Percentiles rank a stretch among this genome's conserved stretches.
These are phyloP conservation scores for Celastrina argiolus DNA, from an alignment of 2,888 invertebrate species.

Conservation along the genomic window DNA sequence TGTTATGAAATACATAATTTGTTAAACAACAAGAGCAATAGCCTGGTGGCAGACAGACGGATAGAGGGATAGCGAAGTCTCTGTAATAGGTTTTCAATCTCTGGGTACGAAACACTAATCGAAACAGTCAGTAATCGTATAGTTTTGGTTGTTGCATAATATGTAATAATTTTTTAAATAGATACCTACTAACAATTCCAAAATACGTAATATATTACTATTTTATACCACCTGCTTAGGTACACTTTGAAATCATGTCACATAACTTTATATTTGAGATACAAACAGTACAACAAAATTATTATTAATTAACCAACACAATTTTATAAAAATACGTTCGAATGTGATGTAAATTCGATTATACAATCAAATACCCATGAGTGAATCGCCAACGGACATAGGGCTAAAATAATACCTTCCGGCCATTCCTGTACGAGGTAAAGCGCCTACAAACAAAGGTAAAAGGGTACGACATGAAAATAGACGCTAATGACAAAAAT, in stretches of 20 bases:
- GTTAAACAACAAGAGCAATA: too few species aligned
- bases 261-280: not conserved
- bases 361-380: conserved; percentile 2
- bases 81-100: too few species aligned
- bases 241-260: not conserved
- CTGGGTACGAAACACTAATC: too few species aligned
- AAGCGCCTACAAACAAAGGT: not conserved
- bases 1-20: too few species aligned
- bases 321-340: not conserved
- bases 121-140: too few species aligned
- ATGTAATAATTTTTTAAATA: too few species aligned
- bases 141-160: too few species aligned
- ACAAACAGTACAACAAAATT: not conserved
- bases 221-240: too few species aligned
- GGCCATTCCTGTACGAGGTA: not conserved
- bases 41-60: too few species aligned
- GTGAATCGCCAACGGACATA: not conserved
- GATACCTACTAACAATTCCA: too few species aligned
- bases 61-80: too few species aligned
- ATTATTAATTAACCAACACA: not conserved
- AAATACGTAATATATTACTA: too few species aligned
- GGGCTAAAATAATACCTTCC: conserved; percentile 1
- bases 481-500: conserved; percentile 1
- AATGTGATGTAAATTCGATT: not conserved
- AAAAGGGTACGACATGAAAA: conserved; percentile 9